phyloP scores from a whole-genome alignment of 2,113 vertebrate genomes.

The Hippolais icterina region DNA sequence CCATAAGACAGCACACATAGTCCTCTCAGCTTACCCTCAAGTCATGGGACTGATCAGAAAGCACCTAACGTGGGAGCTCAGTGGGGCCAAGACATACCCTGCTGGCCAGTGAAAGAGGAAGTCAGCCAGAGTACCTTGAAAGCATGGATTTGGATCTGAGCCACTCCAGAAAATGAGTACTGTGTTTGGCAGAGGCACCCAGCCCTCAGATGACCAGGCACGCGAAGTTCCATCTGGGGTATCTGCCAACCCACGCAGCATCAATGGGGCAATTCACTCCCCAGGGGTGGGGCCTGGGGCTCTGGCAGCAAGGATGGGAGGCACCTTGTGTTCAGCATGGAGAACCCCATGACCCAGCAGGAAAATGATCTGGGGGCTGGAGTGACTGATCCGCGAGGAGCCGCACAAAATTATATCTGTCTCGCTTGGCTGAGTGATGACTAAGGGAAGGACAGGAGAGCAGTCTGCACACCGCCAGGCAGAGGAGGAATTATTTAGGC shows the following conservation, averaged over 20 bases:
- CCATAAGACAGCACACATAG: not conserved
- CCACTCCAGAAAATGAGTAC: not conserved
- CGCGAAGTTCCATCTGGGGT: fast-evolving
- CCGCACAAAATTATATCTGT: not conserved
- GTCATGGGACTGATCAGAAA: not conserved
- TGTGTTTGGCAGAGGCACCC: not conserved
- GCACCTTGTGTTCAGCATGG: fast-evolving
- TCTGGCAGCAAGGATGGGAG: not conserved
- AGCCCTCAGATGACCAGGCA: fast-evolving
- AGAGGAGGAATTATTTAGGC: conserved; percentile 61
- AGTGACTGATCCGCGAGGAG: not conserved
- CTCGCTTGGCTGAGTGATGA: conserved; percentile 41
- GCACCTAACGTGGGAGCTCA: not conserved
- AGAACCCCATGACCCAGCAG: not conserved
- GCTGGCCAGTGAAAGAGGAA: not conserved
- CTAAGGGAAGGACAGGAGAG: conserved; percentile 57
- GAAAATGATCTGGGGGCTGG: not conserved
- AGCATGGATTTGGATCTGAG: not conserved
- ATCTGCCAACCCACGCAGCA: not conserved
- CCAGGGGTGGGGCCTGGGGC: fast-evolving
- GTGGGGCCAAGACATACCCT: fast-evolving
- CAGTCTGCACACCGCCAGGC: conserved; percentile 37
- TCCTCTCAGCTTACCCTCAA: not conserved
- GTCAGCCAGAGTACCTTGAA: conserved; percentile 23
- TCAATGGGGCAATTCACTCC: fast-evolving